Conservation (phyloP, 2,797 vertebrate genomes). For the Coregonus ussuriensis region DNA sequence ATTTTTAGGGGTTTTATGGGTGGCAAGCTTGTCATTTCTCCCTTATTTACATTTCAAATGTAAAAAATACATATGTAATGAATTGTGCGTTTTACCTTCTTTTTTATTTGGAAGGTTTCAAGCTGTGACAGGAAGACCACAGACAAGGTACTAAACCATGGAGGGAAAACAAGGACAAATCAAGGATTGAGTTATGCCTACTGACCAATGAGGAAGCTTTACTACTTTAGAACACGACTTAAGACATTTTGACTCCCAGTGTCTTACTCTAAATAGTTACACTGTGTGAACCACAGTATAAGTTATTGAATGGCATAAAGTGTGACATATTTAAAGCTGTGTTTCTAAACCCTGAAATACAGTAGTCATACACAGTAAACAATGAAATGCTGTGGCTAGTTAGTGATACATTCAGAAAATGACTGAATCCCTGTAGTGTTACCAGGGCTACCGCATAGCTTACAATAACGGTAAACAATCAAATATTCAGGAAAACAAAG, state of each 20-base stretch:
- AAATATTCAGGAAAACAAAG: too few relatives aligned
- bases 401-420: background rate
- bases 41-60: constrained; percentile 29
- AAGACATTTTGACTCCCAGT: constrained; percentile 25
- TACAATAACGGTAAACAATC: too few relatives aligned
- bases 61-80: constrained; percentile 38
- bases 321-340: constrained; percentile 1
- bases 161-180: constrained; percentile 28
- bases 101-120: constrained; percentile 24
- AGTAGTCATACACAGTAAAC: background rate
- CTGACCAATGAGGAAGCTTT: constrained; percentile 22
- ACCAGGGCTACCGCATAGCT: too few relatives aligned
- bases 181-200: constrained; percentile 22
- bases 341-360: background rate
- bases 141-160: constrained; percentile 37
- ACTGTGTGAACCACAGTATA: constrained; percentile 20
- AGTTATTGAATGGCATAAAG: background rate
- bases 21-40: constrained; percentile 21
- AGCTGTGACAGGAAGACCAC: constrained; percentile 17
- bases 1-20: constrained; percentile 27
- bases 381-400: background rate
- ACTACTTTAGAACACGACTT: constrained; percentile 29
- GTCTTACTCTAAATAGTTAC: constrained; percentile 17
- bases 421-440: too few relatives aligned
- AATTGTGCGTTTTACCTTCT: constrained; percentile 32